phyloP scores from a whole-genome alignment of 2,888 invertebrate species.

The Cantharis nigra region DNA sequence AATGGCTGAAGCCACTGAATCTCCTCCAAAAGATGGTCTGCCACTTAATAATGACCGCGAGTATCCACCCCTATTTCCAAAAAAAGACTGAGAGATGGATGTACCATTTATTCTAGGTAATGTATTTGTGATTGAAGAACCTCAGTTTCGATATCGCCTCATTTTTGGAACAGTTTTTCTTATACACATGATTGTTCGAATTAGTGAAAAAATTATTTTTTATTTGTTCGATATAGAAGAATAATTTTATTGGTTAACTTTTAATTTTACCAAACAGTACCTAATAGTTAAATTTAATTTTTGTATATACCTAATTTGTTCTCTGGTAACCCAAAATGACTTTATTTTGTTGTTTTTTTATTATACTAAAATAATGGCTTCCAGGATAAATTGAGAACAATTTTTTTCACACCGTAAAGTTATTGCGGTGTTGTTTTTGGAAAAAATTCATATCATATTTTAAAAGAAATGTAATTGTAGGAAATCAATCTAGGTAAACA shows the following conservation, averaged over 20 bases:
- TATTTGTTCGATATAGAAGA: conserved; percentile 45
- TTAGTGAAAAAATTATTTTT: conserved; percentile 49
- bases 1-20: conserved; percentile 73
- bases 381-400: background rate
- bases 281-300: background rate
- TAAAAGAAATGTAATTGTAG: background rate
- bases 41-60: conserved; percentile 81
- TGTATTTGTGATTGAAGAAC: conserved; percentile 29
- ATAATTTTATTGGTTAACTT: conserved; percentile 10
- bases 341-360: background rate
- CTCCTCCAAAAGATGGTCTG: conserved; percentile 69
- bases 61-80: conserved; percentile 79
- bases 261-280: background rate
- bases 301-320: background rate
- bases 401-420: background rate
- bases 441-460: background rate
- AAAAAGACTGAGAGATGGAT: conserved; percentile 57
- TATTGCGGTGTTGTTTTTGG: background rate
- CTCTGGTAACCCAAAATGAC: background rate
- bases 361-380: background rate
- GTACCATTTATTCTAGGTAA: conserved; percentile 32
- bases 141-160: conserved; percentile 40
- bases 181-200: conserved; percentile 49
- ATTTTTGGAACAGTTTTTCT: conserved; percentile 48
- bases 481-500: background rate